Base-by-base conservation (phyloP, 2,888 invertebrate genomes). In the Azorinus chamasolen region DNA sequence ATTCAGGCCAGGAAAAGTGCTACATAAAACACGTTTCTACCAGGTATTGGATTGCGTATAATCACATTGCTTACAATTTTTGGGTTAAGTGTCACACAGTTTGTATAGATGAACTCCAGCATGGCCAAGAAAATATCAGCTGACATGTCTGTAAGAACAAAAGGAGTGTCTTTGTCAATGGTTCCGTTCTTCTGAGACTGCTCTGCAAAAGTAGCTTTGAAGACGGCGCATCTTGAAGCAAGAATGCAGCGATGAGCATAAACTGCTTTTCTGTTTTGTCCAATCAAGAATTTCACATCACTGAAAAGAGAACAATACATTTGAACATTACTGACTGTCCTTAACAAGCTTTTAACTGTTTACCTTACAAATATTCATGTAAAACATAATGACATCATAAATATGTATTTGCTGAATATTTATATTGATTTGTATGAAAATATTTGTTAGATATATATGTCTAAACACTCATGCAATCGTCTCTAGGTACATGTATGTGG, bases 91-190 rank as follows among this genome's bases (percentile, higher is more conserved):
- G 89, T 90, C 57, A 89, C 91, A 85, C 89, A 87, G 71, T 92
- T 92, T 58, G 92, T 91, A 81, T 92, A 92, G 57, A 92, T 88
- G 65, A 88, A 92, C 63, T 92, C 92, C 68, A 92, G 55, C 88
- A 92, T 86, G 18, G 92, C 85, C 20, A 89, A 53, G 68, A 92
- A 92, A 20, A 91, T 87, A 27, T 91, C 91, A 18, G 88, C 86
- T 22, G 87, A 84, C 79, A 91, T 90, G 59, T 92, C 92, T 22
- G 92, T 87, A 43, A 92, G 72, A 0, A 92, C 90, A 65, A 91
- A 88, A n/a, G 91, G 91, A 12, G 90, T 86, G 32, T 91, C 89
- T 70, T 87, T 86, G 58, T 90, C 91, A 18, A 79, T 78, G 1
- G 79, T 74, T 41, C 77, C 78, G 63, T 81, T 82, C 55, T 83